Evolutionary conservation across 2,113 vertebrate species (phyloP).

Genomic region (Peromyscus californicus): DNA sequence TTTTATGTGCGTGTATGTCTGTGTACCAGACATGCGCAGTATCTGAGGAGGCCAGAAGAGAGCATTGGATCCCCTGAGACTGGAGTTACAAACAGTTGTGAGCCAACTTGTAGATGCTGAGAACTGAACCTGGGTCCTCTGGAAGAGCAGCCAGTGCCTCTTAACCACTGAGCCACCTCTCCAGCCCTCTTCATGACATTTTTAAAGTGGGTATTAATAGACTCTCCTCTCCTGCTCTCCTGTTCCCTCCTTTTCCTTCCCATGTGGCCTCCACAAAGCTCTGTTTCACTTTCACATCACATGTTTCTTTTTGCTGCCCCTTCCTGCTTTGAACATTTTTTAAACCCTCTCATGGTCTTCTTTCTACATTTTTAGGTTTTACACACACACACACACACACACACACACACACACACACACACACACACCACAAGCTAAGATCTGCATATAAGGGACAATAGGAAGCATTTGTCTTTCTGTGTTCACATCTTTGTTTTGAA

Average conservation of each 20-base stretch:
- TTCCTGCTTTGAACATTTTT: too few relatives aligned
- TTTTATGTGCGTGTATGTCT: neutral
- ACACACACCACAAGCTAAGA: too few relatives aligned
- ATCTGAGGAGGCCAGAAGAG: neutral
- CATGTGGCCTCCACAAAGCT: too few relatives aligned
- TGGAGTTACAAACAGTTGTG: neutral
- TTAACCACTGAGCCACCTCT: neutral
- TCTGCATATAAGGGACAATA: too few relatives aligned
- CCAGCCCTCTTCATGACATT: neutral
- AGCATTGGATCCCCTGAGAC: neutral
- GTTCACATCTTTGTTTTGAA: neutral
- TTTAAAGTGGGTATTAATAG: too few relatives aligned
- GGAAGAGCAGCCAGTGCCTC: neutral
- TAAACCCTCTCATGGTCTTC: neutral
- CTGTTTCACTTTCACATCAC: too few relatives aligned
- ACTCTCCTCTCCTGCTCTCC: too few relatives aligned
- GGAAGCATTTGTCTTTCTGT: neutral
- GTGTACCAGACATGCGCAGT: neutral
- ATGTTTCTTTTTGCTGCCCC: too few relatives aligned
- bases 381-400: neutral
- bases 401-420: neutral
- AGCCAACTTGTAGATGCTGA: neutral
- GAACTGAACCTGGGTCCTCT: neutral
- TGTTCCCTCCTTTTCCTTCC: too few relatives aligned
- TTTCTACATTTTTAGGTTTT: neutral